Evolutionary conservation across 2,113 vertebrate species (phyloP), one percentile per base, ranked within the genome.

Genomic region (Macquaria australasica): DNA sequence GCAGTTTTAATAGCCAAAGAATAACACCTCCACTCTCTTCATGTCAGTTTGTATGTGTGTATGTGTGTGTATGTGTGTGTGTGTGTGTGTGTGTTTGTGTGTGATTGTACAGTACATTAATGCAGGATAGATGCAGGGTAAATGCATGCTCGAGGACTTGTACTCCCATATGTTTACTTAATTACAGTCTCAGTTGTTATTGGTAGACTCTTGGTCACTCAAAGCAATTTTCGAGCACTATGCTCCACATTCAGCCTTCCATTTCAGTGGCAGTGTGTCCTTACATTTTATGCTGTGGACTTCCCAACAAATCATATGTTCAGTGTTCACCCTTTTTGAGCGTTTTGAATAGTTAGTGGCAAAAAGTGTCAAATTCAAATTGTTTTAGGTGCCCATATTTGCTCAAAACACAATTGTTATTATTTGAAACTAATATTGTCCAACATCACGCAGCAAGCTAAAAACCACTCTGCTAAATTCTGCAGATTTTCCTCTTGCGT

Each of bases 11-110:
- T 23, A 23, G 60, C 18, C 56, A 62, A 16, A 45, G 53, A 58
- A 59, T 51, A 58, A 71, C 80, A 80, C 31, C 43, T 77, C 4
- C 51, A 67, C 1, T 62, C 39, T 37, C n/a, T 53, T 76, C 14
- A 69, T 28, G 31, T 48, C 37, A 64, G 39, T 8, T 15, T 70
- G 8, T 21, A 14, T 66, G 23, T 78, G 53, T 63, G 20, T 55
- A 0, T 75, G 18, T 48, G 55, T 28, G 34, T 37, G 51, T 4
- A 28, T 16, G 25, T 51, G 25, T 37, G 41, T 37, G 41, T 37
- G 15, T 48, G 16, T 59, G 56, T 18, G 41, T 66, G 20, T 73
- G 43, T 8, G 34, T 34, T 2, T 34, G 1, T 34, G 34, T 34
- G 34, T 8, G n/a, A 56, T 6, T 64, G 20, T 34, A 34, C 73